These are phyloP conservation scores for Heterodera carotae DNA, from an alignment of 1,140 invertebrate species.

Conservation along the genomic window DNA sequence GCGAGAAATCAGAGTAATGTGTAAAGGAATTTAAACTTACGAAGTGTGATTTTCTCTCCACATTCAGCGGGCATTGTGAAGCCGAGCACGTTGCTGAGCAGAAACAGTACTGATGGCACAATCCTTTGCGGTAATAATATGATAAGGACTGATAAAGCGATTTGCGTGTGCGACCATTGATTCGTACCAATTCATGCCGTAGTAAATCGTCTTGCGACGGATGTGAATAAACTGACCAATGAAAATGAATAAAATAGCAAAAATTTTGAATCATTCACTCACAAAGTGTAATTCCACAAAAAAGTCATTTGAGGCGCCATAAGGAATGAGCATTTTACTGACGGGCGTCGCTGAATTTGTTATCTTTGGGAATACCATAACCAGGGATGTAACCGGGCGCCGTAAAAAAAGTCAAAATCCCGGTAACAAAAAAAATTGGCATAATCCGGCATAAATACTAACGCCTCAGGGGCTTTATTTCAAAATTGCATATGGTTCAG, in stretches of 20 bases:
- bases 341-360: slow-evolving; percentile 49
- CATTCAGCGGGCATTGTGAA: slow-evolving; percentile 89
- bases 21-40: slow-evolving; percentile 64
- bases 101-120: slow-evolving; percentile 84
- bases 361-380: slow-evolving; percentile 12
- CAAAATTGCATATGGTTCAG: no score
- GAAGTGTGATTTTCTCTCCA: slow-evolving; percentile 78
- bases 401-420: no score
- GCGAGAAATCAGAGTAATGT: no score
- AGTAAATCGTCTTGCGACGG: slow-evolving; percentile 80
- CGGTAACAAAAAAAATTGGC: no score
- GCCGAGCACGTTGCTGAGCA: slow-evolving; percentile 80
- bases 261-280: not conserved
- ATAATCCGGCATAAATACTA: no score
- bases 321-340: slow-evolving; percentile 28
- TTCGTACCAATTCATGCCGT: slow-evolving; percentile 83
- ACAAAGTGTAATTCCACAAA: slow-evolving; percentile 59
- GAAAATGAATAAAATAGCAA: slow-evolving; percentile 17
- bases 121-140: no score
- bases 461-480: no score
- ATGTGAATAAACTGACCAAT: slow-evolving; percentile 67
- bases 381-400: no score
- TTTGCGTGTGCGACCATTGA: no score
- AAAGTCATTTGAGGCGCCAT: slow-evolving; percentile 47
- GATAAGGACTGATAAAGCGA: no score